phyloP scores from a whole-genome alignment of 2,113 vertebrate species.

The Suncus etruscus region DNA sequence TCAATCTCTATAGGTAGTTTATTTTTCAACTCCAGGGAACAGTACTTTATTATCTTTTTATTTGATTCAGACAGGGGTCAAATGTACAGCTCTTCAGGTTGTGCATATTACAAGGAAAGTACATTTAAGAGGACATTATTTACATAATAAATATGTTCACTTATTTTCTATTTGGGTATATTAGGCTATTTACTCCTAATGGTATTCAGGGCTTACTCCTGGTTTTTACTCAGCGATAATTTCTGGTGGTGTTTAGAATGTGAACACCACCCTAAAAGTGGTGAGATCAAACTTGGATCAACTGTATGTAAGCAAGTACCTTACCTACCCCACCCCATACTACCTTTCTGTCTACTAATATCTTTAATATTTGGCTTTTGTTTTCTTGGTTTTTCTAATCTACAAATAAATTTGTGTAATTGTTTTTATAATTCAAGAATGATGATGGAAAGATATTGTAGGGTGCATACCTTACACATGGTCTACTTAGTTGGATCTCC shows the following conservation, averaged over 20 bases:
- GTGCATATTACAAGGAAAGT: neutral
- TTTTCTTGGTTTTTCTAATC: neutral
- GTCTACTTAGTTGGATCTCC: no score
- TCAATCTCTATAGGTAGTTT: neutral
- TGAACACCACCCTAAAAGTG: no score
- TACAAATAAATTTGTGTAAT: neutral
- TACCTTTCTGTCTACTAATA: neutral
- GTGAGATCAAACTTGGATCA: no score
- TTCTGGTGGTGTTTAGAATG: no score
- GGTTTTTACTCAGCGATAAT: no score
- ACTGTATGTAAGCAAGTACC: no score
- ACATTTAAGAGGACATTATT: neutral
- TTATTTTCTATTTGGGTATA: no score
- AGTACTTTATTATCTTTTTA: neutral
- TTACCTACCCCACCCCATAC: no score
- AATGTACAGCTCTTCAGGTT: neutral
- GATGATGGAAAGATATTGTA: no score
- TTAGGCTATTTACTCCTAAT: no score
- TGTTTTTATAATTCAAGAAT: neutral
- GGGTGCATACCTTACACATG: no score
- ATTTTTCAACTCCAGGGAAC: conserved; percentile 5
- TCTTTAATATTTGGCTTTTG: neutral
- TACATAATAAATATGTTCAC: neutral
- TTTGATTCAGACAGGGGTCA: accelerated
- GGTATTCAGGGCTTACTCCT: no score